Evolutionary conservation across 1,140 invertebrate species (phyloP), one percentile per base, ranked within the genome.

Genomic region (Ctenoplectra terminalis): DNA sequence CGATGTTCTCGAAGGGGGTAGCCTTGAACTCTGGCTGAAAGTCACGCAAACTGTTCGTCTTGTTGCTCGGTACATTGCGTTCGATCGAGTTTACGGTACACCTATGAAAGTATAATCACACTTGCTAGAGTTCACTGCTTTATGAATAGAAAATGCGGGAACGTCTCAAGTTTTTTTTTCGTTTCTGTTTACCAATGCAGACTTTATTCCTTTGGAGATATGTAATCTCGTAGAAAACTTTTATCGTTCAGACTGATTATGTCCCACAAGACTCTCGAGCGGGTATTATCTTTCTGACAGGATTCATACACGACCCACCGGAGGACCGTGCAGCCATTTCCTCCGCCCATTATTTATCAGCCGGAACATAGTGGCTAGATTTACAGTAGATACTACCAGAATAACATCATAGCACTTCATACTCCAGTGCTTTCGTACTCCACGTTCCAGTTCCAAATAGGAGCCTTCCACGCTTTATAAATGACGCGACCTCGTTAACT

Each of bases 261-360:
- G 13, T 37, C 31, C 1, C 48, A 3, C 34, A 4, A 40, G 31
- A 37, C 34, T 6, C 4, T 11, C 48, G 20, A 37, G 13, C 67
- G 15, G n/a, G 48, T 37, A 70, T 34, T n/a, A 54, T 54, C 48
- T 31, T 37, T 40, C 67, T 20, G 67, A 54, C 50, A 26, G 34
- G 23, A 37, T 37, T 70, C 67, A 5, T n/a, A 34, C 31, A 54
- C 31, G 48, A 20, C 31, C 50, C 67, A 26, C 50, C 15, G 15
- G 48, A 71, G 50, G 13, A 71, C 54, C 23, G 13, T 7, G 13
- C 48, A 34, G 31, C 50, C 67, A 71, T 71, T 71, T 71, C 52
- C 67, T 40, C 11, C 31, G 48, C 37, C 1, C 34, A 37, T 52
- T 37, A 71, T 71, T 71, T 37, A 71, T 54, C 23, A 71, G 34